Evolutionary conservation across 2,797 vertebrate species (phyloP), one percentile per base, ranked within the genome.

Genomic region (Echeneis naucrates): DNA sequence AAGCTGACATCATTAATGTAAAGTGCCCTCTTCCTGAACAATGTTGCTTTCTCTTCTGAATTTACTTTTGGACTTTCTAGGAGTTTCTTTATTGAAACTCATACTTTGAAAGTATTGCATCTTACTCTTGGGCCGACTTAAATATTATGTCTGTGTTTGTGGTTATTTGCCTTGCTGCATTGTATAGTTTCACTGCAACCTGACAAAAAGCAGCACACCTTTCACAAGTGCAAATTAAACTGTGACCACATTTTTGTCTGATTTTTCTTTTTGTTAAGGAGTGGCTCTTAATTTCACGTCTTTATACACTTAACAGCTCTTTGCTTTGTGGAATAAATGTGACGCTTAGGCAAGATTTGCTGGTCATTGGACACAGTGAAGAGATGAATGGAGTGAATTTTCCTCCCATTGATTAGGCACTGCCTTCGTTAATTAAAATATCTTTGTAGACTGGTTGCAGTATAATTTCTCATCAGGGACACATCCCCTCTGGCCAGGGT

Each of bases 391-490:
- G 56, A 74, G 35, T 73, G 47, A 80, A 71, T 78, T 77, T 77
- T 68, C 62, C 45, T 23, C 59, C 61, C 80, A 89, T 82, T 88
- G 78, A 81, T 89, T 77, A 78, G 40, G 35, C 38, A 37, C 78
- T 67, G 61, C 72, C 66, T 74, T 60, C 72, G 77, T 80, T 87
- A 85, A 89, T 90, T 87, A 85, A 90, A 88, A 79, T 65, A 56
- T 81, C 82, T 87, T 84, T 81, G 80, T 82, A 62, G 78, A 87
- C 72, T 66, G 66, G 68, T 74, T 84, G 78, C 80, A 80, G 73
- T 61, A 83, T 86, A 87, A 86, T 88, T 82, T 86, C 77, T 86
- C 85, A 84, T 80, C 71, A 70, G 82, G 82, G 87, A 88, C 79
- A 78, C 57, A 53, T 71, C 70, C 64, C 68, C 68, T 83, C 78